Base-by-base conservation (phyloP, 2,797 vertebrate species). In the Falco peregrinus region DNA sequence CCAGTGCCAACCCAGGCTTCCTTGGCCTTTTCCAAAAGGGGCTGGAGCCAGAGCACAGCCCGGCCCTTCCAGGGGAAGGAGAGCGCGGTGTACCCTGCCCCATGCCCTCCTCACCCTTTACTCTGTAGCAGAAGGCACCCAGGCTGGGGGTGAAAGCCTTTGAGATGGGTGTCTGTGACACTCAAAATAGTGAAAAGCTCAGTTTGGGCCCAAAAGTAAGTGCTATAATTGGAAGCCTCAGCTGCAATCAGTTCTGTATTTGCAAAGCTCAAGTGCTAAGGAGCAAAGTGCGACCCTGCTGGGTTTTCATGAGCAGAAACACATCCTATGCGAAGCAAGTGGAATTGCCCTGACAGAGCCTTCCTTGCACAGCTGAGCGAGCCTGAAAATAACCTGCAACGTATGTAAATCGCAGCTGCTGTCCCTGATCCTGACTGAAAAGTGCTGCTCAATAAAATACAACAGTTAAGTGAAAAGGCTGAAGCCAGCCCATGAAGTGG, bases 81-180 rank as follows among this genome's bases (percentile, higher is more conserved):
- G 14, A 5, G 17, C 2, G 50, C 3, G 17, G 25, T 71, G 48
- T 19, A 5, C 37, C 9, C 29, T 43, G 17, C 22, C 39, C 54
- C 0, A 0, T 15, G 39, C 39, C 51, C 43, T 28, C 39, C 41
- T 51, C 69, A 60, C 67, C 51, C 47, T 43, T 35, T 0, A 18
- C 12, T 9, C 50, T 7, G 0, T 0, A 28, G 18, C 0, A 0
- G 28, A 13, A 17, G 9, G 20, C 15, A 6, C 13, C 7, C 4
- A 2, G 45, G 37, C 26, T 21, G 16, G 43, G 39, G 2, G 0
- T 15, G 41, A 19, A 21, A 64, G 29, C 26, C 39, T 33, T 28
- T 24, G n/a, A 22, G 20, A 16, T 4, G 1, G 39, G 18, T 0
- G 2, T 10, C 57, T 5, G 0, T 29, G 37, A 6, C 11, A 6